phyloP scores from a whole-genome alignment of 2,888 invertebrate genomes.

The Synergus laeviventris region DNA sequence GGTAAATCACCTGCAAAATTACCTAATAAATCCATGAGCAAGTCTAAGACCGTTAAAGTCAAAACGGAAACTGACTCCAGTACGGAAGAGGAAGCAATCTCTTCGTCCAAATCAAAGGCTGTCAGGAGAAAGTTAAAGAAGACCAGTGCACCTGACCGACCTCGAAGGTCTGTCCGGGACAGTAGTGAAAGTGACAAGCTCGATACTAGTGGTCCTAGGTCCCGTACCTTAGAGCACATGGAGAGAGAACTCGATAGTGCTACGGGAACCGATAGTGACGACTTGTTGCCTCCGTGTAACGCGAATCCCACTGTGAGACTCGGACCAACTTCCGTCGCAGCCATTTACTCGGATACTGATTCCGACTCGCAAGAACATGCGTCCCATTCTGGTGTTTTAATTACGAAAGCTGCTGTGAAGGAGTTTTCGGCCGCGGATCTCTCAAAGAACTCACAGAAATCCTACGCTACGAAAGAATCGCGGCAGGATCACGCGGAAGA shows the following conservation, averaged over 20 bases:
- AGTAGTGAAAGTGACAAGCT: conserved; percentile 71
- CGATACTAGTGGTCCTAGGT: conserved; percentile 68
- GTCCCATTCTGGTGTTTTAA: conserved; percentile 81
- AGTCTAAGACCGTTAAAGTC: conserved; percentile 55
- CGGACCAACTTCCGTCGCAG: conserved; percentile 79
- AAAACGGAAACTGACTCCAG: conserved; percentile 78
- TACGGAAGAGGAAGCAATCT: conserved; percentile 80
- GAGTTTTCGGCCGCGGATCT: conserved; percentile 86
- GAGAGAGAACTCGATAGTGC: conserved; percentile 85
- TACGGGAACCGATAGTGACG: conserved; percentile 88
- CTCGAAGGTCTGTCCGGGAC: conserved; percentile 69
- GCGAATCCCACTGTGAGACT: conserved; percentile 62
- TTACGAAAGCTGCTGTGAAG: conserved; percentile 91
- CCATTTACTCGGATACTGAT: conserved; percentile 91
- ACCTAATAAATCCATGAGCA: conserved; percentile 47
- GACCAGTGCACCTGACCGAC: conserved; percentile 74
- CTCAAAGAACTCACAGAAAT: conserved; percentile 91
- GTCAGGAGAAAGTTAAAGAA: conserved; percentile 69
- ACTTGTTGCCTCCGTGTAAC: conserved; percentile 82
- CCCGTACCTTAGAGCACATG: conserved; percentile 83
- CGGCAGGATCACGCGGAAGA: conserved; percentile 74
- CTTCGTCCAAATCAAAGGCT: conserved; percentile 65
- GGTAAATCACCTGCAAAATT: conserved; percentile 42
- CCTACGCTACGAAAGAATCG: conserved; percentile 78
- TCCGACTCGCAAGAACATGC: conserved; percentile 81